Conservation (phyloP, 2,797 vertebrate genomes). For the Sebastes goodei region DNA sequence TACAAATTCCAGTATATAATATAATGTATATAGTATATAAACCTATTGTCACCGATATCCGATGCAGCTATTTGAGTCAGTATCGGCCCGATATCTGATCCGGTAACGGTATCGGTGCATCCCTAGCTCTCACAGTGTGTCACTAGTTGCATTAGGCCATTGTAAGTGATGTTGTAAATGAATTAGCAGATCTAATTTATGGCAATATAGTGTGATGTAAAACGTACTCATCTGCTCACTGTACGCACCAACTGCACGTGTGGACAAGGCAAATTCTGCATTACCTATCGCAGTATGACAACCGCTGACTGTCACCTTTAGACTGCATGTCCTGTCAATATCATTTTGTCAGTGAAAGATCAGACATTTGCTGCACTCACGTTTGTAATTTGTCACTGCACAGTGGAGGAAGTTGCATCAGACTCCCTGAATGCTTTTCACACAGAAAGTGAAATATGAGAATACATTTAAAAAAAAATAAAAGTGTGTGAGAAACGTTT, state of each 20-base stretch:
- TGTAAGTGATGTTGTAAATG: background rate
- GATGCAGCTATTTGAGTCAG: no score
- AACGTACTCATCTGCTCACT: background rate
- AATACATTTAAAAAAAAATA: background rate
- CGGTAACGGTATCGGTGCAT: no score
- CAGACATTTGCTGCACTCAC: background rate
- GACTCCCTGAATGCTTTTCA: background rate
- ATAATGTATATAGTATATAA: no score
- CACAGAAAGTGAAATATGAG: background rate
- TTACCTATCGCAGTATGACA: background rate
- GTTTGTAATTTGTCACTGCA: background rate
- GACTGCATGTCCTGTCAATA: background rate
- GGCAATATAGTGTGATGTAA: background rate
- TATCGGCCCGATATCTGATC: no score
- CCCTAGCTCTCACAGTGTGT: no score
- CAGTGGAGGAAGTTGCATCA: conserved; percentile 11
- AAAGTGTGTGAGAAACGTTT: conserved; percentile 8
- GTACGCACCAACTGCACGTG: background rate
- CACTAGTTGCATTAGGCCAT: background rate
- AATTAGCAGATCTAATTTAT: background rate
- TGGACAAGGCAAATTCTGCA: background rate
- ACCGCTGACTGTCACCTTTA: background rate
- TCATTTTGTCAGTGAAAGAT: background rate
- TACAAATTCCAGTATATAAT: no score
- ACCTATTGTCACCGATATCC: no score